Evolutionary conservation across 2,888 invertebrate genomes (phyloP).

Genomic region (Meta bourneti): DNA sequence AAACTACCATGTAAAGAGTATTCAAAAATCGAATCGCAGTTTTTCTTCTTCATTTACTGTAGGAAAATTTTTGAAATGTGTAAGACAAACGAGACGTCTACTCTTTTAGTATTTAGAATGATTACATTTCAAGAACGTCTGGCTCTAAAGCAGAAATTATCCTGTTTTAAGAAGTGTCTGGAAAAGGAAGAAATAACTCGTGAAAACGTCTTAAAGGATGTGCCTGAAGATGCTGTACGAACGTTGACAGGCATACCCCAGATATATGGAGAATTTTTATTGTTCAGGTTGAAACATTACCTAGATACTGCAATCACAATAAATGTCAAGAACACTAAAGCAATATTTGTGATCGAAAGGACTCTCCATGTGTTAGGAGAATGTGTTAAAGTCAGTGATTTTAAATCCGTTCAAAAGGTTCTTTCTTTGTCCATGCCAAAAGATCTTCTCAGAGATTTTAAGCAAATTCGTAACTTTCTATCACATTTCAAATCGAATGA

Average conservation of each 20-base stretch:
- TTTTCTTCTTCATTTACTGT: constrained; percentile 27
- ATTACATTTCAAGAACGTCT: constrained; percentile 23
- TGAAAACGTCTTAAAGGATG: neutral
- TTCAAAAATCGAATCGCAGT: constrained; percentile 34
- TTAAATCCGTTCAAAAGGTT: constrained; percentile 43
- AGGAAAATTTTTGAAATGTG: neutral
- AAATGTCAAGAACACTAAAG: neutral
- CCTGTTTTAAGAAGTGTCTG: neutral
- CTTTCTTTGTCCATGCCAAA: constrained; percentile 2
- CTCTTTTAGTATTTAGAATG: neutral
- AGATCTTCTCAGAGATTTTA: constrained; percentile 15
- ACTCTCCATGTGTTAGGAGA: constrained; percentile 55
- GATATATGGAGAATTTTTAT: constrained; percentile 25
- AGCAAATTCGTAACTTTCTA: constrained; percentile 35
- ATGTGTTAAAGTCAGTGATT: constrained; percentile 35
- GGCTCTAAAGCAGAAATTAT: constrained; percentile 2
- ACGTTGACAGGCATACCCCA: constrained; percentile 21
- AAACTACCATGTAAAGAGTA: constrained; percentile 3
- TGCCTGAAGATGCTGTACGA: constrained; percentile 19
- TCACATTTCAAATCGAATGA: constrained; percentile 20
- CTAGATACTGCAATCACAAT: constrained; percentile 16
- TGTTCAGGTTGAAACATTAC: constrained; percentile 34
- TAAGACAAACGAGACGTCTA: neutral
- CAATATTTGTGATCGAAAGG: constrained; percentile 45
- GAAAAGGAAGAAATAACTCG: neutral